Conservation (phyloP, 2,113 vertebrate species). For the Gymnobelideus leadbeateri region DNA sequence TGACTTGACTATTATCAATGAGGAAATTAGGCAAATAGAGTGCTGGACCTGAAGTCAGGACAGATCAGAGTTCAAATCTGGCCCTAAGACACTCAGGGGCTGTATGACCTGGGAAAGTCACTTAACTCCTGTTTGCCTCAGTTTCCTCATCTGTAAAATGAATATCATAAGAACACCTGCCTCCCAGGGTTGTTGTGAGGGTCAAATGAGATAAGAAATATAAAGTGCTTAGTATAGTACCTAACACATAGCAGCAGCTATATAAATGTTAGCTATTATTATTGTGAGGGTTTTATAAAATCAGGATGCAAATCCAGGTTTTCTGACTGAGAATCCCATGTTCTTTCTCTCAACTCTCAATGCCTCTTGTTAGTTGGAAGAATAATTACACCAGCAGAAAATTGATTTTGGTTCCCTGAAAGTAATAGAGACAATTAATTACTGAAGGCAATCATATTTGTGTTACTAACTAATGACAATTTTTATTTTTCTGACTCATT, state of each 20-base stretch:
- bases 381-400: background rate
- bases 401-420: background rate
- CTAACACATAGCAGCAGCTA: too few species aligned
- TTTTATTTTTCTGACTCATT: too few species aligned
- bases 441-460: too few species aligned
- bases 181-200: background rate
- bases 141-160: background rate
- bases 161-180: background rate
- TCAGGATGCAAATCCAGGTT: background rate
- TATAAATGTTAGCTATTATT: too few species aligned
- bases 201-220: background rate
- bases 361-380: background rate
- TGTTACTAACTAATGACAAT: too few species aligned
- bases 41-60: background rate
- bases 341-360: background rate
- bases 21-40: background rate
- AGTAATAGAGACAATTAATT: background rate
- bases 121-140: background rate
- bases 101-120: background rate
- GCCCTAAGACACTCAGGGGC: background rate
- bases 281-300: background rate
- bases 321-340: background rate
- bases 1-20: background rate
- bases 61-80: background rate
- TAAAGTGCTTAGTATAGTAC: background rate